Conservation (phyloP, 2,113 vertebrate genomes). For the Erythrolamprus reginae region DNA sequence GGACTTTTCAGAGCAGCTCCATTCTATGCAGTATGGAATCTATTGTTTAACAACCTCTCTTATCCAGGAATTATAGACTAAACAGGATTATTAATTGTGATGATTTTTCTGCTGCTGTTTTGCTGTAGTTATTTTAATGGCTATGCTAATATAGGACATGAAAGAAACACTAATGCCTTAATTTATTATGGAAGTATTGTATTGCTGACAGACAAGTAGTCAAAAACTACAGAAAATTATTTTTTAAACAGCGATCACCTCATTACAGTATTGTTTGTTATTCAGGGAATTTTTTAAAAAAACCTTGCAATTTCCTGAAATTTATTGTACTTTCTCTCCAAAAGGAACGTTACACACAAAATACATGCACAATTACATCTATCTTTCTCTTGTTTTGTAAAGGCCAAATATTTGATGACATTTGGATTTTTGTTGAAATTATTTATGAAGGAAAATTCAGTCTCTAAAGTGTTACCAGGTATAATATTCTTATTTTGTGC, state of each 20-base stretch:
- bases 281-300: not conserved
- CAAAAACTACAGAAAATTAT: conserved; percentile 41
- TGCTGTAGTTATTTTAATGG: conserved; percentile 16
- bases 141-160: conserved; percentile 25
- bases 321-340: not conserved
- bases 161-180: conserved; percentile 43
- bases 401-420: not conserved
- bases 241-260: not conserved
- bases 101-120: too few relatives aligned
- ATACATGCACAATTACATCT: not conserved
- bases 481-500: not conserved
- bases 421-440: not conserved
- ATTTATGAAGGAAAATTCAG: not conserved
- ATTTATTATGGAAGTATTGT: conserved; percentile 48
- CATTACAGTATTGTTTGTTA: not conserved
- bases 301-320: not conserved
- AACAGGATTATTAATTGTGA: too few relatives aligned
- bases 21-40: too few relatives aligned
- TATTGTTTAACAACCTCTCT: too few relatives aligned
- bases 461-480: not conserved
- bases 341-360: not conserved
- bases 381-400: not conserved
- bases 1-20: too few relatives aligned
- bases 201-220: conserved; percentile 37
- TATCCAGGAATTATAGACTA: too few relatives aligned